Conservation (phyloP, 2,888 invertebrate species). For the Agonopterix arenella region DNA sequence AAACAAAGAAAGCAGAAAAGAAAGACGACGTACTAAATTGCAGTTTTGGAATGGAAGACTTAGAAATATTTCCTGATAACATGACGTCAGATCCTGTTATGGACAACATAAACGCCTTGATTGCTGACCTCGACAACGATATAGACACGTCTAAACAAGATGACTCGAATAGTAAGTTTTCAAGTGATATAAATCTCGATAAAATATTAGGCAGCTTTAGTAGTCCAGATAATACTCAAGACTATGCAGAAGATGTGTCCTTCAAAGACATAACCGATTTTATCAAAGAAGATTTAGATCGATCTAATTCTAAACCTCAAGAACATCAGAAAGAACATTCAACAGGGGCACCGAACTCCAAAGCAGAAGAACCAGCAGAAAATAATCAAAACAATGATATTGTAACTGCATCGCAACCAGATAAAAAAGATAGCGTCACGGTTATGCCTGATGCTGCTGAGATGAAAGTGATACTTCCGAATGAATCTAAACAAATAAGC, state of each 20-base stretch:
- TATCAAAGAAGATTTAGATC: conserved; percentile 22
- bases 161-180: conserved; percentile 30
- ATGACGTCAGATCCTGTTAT: conserved; percentile 44
- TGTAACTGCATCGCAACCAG: too few relatives aligned
- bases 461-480: too few relatives aligned
- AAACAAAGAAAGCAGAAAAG: neutral
- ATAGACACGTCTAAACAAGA: conserved; percentile 32
- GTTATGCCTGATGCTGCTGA: too few relatives aligned
- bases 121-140: conserved; percentile 55
- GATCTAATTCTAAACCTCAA: conserved; percentile 8
- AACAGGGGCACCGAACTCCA: too few relatives aligned
- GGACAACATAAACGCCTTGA: conserved; percentile 54
- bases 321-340: too few relatives aligned
- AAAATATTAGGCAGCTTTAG: conserved; percentile 40
- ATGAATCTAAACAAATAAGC: too few relatives aligned
- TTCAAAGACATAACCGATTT: conserved; percentile 15
- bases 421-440: too few relatives aligned
- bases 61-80: conserved; percentile 56
- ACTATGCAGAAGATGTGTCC: conserved; percentile 4
- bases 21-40: conserved; percentile 20
- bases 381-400: too few relatives aligned
- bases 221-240: conserved; percentile 12
- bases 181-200: conserved; percentile 40
- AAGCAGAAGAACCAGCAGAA: too few relatives aligned
- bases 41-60: conserved; percentile 44